These are phyloP conservation scores for Pantherophis alleghaniensis DNA, from an alignment of 2,797 vertebrate species.

Conservation along the genomic window DNA sequence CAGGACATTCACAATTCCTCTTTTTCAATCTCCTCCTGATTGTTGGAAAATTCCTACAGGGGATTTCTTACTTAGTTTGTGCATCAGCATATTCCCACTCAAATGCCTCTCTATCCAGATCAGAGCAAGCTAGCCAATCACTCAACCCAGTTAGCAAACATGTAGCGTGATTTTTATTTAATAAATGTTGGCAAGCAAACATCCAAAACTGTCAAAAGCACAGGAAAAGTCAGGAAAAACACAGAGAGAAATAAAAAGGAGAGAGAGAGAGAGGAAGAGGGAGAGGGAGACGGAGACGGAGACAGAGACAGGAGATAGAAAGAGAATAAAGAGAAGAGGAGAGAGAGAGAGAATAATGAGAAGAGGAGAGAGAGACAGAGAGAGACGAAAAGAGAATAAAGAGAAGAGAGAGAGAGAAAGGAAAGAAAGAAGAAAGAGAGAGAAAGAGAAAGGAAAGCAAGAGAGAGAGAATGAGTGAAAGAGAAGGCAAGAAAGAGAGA, in stretches of 20 bases:
- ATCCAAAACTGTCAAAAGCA: neutral
- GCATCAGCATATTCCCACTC: neutral
- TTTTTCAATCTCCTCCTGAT: neutral
- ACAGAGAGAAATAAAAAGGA: neutral
- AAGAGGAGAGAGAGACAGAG: too few relatives aligned
- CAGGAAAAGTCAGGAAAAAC: neutral
- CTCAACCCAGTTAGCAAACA: neutral
- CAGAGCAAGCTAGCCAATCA: neutral
- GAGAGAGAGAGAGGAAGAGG: too few relatives aligned
- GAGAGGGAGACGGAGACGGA: too few relatives aligned
- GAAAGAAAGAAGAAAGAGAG: too few relatives aligned
- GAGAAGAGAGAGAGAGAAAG: too few relatives aligned
- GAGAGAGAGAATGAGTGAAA: neutral
- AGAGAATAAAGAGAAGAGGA: neutral
- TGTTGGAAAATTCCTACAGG: neutral
- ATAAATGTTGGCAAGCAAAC: neutral
- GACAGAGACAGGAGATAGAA: neutral
- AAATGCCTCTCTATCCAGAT: neutral
- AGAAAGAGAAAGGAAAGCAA: neutral
- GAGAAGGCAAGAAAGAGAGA: neutral
- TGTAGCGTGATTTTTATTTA: neutral
- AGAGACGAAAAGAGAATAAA: too few relatives aligned
- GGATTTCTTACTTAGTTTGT: neutral
- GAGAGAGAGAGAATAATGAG: too few relatives aligned
- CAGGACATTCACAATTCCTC: neutral